A percentile compares a stretch with the other conserved stretches of the same genome.
Evolutionary conservation across 92 coral and sea anemone species (phyloP).

Genomic region (Parazoanthus darwini): DNA sequence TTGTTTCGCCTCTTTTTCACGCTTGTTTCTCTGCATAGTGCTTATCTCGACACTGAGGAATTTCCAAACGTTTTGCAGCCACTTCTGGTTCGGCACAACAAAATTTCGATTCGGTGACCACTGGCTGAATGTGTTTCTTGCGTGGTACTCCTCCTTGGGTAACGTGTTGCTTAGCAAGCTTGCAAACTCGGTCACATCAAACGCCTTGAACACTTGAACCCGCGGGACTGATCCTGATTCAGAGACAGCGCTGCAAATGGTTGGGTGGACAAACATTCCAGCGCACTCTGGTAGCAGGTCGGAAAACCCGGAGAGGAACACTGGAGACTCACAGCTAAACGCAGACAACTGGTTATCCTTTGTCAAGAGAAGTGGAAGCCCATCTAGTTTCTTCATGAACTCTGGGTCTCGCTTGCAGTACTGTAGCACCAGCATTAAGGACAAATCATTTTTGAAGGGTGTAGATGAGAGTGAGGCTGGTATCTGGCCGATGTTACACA

Average conservation of each 20-base stretch:
- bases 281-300: slow-evolving; percentile 63
- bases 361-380: slow-evolving; percentile 83
- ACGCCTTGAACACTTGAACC: slow-evolving; percentile 26
- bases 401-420: slow-evolving; percentile 60
- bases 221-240: not conserved
- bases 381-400: slow-evolving; percentile 65
- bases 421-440: slow-evolving; percentile 43
- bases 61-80: slow-evolving; percentile 58
- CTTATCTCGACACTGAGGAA: slow-evolving; percentile 16
- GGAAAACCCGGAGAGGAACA: slow-evolving; percentile 52
- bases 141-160: not conserved
- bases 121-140: not conserved
- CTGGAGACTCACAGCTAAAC: slow-evolving; percentile 44
- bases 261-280: slow-evolving; percentile 56
- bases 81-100: slow-evolving; percentile 22
- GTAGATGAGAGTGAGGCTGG: slow-evolving; percentile 50
- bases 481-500: slow-evolving; percentile 49
- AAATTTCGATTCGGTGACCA: slow-evolving; percentile 48
- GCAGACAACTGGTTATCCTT: slow-evolving; percentile 62
- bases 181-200: slow-evolving; percentile 59
- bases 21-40: not conserved
- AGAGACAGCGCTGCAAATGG: slow-evolving; percentile 7
- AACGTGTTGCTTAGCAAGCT: slow-evolving; percentile 44
- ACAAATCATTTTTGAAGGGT: slow-evolving; percentile 29
- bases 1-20: not conserved